phyloP scores from a whole-genome alignment of 2,888 invertebrate genomes.

The Cephus sareptanus region DNA sequence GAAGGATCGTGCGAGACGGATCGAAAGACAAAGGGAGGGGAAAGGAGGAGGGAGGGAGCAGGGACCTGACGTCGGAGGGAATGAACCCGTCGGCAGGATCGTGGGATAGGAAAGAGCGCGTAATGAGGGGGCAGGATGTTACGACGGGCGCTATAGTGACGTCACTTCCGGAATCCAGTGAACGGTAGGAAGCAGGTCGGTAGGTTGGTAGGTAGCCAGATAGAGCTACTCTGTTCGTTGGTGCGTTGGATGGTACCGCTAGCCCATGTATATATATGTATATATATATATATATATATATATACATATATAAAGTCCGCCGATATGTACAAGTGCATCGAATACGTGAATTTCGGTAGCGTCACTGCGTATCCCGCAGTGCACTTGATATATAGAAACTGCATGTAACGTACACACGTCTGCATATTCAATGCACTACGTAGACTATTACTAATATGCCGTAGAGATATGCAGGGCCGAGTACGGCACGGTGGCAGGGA shows the following conservation, averaged over 20 bases:
- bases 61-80: not conserved
- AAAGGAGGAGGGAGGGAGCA: not conserved
- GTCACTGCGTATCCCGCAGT: not conserved
- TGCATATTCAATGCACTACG: not conserved
- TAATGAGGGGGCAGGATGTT: slow-evolving; percentile 48
- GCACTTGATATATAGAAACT: not conserved
- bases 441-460: not conserved
- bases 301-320: not conserved
- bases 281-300: not conserved
- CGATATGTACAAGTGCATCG: not conserved
- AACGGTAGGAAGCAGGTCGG: slow-evolving; percentile 56
- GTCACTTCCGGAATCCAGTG: slow-evolving; percentile 58
- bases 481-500: not conserved
- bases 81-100: not conserved
- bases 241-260: not conserved
- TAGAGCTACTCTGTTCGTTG: slow-evolving; percentile 23
- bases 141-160: slow-evolving; percentile 54
- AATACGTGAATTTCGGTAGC: not conserved
- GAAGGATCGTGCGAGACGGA: slow-evolving; percentile 22
- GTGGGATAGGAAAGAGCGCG: not conserved
- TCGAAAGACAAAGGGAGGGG: slow-evolving; percentile 6
- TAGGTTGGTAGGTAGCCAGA: slow-evolving; percentile 52
- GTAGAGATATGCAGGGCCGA: not conserved
- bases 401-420: not conserved
- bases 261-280: not conserved